Conservation (phyloP, 1,140 invertebrate genomes). For the Chironomus striatipennis region DNA sequence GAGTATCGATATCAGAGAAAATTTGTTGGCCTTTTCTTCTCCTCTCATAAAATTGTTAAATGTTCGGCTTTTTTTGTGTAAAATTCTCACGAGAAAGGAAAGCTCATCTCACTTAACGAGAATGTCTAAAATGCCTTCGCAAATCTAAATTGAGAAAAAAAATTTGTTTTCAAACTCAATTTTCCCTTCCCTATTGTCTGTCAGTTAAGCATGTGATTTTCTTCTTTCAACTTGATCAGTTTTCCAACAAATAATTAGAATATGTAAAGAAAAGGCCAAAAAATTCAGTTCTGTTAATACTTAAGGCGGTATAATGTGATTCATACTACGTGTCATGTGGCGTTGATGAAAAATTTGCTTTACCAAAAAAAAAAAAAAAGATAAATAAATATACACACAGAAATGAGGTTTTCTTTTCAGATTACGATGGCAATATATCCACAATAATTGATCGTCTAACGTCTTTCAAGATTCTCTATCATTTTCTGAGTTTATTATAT, state of each 20-base stretch:
- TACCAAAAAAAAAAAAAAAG: not conserved
- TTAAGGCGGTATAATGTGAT: not conserved
- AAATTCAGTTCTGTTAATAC: not conserved
- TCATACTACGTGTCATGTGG: not conserved
- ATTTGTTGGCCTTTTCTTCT: not conserved
- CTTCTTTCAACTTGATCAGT: not conserved
- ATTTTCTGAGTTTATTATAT: no score
- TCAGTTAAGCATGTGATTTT: not conserved
- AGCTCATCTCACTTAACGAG: not conserved
- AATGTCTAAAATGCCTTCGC: not conserved
- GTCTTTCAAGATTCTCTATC: no score
- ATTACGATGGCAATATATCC: no score
- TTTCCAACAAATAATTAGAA: not conserved
- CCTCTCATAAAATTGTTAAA: not conserved
- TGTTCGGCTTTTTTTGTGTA: not conserved
- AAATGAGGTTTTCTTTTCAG: not conserved
- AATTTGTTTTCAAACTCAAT: not conserved
- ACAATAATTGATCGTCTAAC: no score
- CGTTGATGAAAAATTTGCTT: not conserved
- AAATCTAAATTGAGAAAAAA: not conserved
- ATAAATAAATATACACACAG: not conserved
- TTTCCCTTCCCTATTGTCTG: not conserved
- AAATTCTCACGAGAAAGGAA: not conserved
- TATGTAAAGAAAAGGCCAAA: not conserved
- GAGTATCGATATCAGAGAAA: no score